Evolutionary conservation across 2,888 invertebrate genomes (phyloP).

Genomic region (Xanthorhoe designata): DNA sequence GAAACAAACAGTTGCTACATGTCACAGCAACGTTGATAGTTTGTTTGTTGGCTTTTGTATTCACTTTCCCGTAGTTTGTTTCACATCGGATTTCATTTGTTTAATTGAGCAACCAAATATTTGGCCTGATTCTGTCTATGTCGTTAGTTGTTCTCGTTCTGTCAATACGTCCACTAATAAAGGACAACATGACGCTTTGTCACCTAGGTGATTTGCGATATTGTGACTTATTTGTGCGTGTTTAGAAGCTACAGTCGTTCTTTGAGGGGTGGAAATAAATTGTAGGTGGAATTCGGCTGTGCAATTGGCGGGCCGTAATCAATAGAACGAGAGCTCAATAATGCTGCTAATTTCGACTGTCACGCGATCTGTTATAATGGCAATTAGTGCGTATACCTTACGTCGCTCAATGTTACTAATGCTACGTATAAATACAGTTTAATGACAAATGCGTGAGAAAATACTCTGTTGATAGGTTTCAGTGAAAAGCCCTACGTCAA

Average conservation of each 20-base stretch:
- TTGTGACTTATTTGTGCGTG: slow-evolving; percentile 49
- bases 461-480: slow-evolving; percentile 21
- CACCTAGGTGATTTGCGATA: slow-evolving; percentile 47
- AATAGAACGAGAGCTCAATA: slow-evolving; percentile 59
- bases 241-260: slow-evolving; percentile 46
- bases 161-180: slow-evolving; percentile 77
- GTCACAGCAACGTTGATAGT: slow-evolving; percentile 62
- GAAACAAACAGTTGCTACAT: slow-evolving; percentile 60
- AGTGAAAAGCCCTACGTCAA: slow-evolving; percentile 18
- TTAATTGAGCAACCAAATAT: slow-evolving; percentile 79
- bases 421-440: slow-evolving; percentile 15
- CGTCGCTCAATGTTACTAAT: slow-evolving; percentile 24
- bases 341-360: slow-evolving; percentile 63
- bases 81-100: slow-evolving; percentile 72
- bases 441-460: slow-evolving; percentile 19
- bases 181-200: slow-evolving; percentile 60
- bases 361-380: slow-evolving; percentile 55
- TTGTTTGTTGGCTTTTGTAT: slow-evolving; percentile 52
- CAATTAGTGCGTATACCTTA: slow-evolving; percentile 48
- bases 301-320: slow-evolving; percentile 55
- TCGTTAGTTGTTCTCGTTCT: slow-evolving; percentile 76
- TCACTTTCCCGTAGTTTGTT: slow-evolving; percentile 48
- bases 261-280: slow-evolving; percentile 43
- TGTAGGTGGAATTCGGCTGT: slow-evolving; percentile 54
- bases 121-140: slow-evolving; percentile 69